Evolutionary conservation across 2,888 invertebrate genomes (phyloP).

Genomic region (Spatulosminthurus flaviceps): DNA sequence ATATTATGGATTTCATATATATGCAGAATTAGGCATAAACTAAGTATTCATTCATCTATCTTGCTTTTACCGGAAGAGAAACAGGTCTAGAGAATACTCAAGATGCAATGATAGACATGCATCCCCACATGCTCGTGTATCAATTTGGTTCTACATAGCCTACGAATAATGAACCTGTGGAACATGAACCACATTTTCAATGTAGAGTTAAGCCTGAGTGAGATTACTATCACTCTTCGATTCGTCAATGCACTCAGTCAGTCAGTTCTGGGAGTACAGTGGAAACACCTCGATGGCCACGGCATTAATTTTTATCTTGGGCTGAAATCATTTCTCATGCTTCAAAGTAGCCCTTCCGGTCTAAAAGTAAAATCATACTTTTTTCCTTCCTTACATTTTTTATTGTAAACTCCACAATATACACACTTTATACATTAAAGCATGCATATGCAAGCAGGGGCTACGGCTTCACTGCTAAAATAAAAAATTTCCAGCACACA

Average conservation of each 20-base stretch:
- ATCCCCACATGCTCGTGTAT: constrained; percentile 34
- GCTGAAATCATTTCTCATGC: constrained; percentile 14
- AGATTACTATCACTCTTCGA: not conserved
- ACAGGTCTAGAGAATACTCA: constrained; percentile 43
- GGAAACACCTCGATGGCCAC: constrained; percentile 33
- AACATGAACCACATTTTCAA: constrained; percentile 18
- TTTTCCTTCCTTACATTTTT: not conserved
- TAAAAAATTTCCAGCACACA: too few relatives aligned
- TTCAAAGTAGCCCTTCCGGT: constrained; percentile 16
- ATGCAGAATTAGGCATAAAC: not conserved
- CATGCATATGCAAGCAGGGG: too few relatives aligned
- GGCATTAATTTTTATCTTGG: constrained; percentile 29
- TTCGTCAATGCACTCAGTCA: not conserved
- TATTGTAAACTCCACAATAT: too few relatives aligned
- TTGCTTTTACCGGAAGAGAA: constrained; percentile 45
- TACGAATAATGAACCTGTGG: constrained; percentile 34
- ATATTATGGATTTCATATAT: not conserved
- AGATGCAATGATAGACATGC: constrained; percentile 46
- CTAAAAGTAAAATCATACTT: not conserved
- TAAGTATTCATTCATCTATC: constrained; percentile 32
- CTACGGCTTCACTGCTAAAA: too few relatives aligned
- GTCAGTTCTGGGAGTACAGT: not conserved
- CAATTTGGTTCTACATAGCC: constrained; percentile 11
- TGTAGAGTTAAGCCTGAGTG: not conserved
- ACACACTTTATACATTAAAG: too few relatives aligned